Percentiles rank a stretch among this genome's conserved stretches.
Conservation (phyloP, 2,113 vertebrate genomes). For the Perognathus longimembris region DNA sequence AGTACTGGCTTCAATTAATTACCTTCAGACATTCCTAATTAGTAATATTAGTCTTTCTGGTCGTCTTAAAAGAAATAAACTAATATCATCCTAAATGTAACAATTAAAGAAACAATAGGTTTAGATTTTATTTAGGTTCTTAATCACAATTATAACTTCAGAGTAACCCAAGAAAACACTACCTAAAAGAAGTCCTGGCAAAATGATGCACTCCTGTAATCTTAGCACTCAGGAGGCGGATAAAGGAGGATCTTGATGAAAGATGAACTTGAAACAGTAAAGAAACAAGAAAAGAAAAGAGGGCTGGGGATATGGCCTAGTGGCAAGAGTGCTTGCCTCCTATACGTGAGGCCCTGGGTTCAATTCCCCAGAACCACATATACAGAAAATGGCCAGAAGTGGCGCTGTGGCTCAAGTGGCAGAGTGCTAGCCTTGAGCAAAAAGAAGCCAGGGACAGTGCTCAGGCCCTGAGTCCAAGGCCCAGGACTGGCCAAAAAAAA, state of each 20-base stretch:
- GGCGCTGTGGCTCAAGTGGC: no score
- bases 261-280: background rate
- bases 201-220: background rate
- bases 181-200: background rate
- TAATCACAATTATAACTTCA: slow-evolving; percentile 29
- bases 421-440: no score
- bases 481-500: no score
- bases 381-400: no score
- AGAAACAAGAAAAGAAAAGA: background rate
- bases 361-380: no score
- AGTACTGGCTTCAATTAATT: slow-evolving; percentile 3
- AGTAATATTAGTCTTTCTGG: background rate
- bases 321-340: no score
- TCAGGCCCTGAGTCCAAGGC: no score
- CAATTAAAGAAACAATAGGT: background rate
- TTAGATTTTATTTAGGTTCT: slow-evolving; percentile 29
- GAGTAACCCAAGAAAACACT: background rate
- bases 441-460: no score
- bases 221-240: background rate
- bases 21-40: slow-evolving; percentile 7
- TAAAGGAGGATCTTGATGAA: background rate
- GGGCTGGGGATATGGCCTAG: no score
- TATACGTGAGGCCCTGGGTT: no score
- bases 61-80: background rate
- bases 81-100: background rate